Evolutionary conservation across 2,113 vertebrate genomes (phyloP).

Genomic region (Hippocampus comes): DNA sequence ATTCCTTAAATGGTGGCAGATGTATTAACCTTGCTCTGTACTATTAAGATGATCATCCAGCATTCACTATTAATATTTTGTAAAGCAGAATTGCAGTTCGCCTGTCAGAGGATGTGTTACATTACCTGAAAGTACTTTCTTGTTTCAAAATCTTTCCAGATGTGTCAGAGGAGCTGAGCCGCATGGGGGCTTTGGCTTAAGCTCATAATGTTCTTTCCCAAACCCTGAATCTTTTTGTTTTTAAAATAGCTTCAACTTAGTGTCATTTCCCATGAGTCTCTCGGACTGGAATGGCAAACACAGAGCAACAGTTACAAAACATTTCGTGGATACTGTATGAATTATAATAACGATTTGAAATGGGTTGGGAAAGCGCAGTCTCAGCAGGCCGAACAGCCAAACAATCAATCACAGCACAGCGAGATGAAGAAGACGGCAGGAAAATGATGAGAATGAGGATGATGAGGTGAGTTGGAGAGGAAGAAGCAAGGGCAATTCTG

Average conservation of each 20-base stretch:
- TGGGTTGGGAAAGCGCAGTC: conserved; percentile 6
- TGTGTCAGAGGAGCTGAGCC: conserved; percentile 29
- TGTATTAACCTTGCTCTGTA: conserved; percentile 3
- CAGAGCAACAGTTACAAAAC: conserved; percentile 2
- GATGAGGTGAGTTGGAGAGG: neutral
- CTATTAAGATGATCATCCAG: conserved; percentile 3
- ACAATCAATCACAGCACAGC: conserved; percentile 4
- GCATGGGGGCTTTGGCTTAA: conserved; percentile 4
- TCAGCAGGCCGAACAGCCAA: conserved; percentile 6
- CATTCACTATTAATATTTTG: conserved; percentile 6
- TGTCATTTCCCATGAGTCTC: conserved; percentile 9
- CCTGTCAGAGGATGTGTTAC: conserved; percentile 31
- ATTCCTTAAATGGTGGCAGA: neutral
- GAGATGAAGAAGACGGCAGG: conserved; percentile 2
- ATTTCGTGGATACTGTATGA: neutral
- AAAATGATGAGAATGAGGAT: conserved; percentile 6
- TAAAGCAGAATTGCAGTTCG: conserved; percentile 19
- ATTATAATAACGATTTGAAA: conserved; percentile 4
- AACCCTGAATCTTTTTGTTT: conserved; percentile 9
- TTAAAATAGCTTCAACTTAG: conserved; percentile 5
- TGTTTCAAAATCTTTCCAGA: conserved; percentile 34
- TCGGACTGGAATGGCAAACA: neutral
- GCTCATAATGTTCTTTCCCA: conserved; percentile 7
- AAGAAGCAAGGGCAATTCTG: neutral
- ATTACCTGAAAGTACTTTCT: conserved; percentile 34